Conservation (phyloP, 35 echinoderm and acorn worm species). For the Patiria miniata region DNA sequence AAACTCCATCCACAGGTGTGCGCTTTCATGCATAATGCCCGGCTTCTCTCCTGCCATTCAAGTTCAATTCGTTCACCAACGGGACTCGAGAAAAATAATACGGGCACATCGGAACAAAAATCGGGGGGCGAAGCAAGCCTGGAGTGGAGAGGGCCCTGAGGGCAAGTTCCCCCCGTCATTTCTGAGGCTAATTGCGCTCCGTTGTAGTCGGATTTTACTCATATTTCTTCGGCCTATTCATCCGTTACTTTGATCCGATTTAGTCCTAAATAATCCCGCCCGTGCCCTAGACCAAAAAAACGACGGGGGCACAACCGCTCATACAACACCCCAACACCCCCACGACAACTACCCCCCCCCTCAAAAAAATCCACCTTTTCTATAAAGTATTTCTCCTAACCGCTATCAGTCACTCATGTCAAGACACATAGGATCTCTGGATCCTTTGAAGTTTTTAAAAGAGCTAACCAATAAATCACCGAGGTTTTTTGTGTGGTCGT, state of each 20-base stretch:
- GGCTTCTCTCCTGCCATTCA: neutral
- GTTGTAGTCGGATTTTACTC: constrained; percentile 8
- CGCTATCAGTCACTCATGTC: neutral
- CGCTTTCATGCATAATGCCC: neutral
- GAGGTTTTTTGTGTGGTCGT: neutral
- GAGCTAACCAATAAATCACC: neutral
- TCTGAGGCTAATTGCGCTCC: constrained; percentile 6
- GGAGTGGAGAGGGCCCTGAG: neutral
- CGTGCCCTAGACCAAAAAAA: neutral
- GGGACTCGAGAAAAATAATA: no score
- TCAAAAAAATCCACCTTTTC: neutral
- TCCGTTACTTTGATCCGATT: constrained; percentile 16
- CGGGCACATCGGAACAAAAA: no score
- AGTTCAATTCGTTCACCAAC: neutral
- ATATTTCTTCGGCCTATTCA: constrained; percentile 21
- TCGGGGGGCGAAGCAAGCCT: neutral
- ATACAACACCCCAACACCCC: neutral
- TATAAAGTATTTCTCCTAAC: neutral
- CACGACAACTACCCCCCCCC: no score
- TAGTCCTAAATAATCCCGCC: neutral
- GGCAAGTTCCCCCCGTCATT: constrained; percentile 18
- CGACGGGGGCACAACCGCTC: neutral
- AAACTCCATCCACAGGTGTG: constrained; percentile 14
- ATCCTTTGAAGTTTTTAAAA: no score
- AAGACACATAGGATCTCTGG: neutral